Evolutionary conservation across 1,140 invertebrate genomes (phyloP).

Genomic region (Drosophila mojavensis): DNA sequence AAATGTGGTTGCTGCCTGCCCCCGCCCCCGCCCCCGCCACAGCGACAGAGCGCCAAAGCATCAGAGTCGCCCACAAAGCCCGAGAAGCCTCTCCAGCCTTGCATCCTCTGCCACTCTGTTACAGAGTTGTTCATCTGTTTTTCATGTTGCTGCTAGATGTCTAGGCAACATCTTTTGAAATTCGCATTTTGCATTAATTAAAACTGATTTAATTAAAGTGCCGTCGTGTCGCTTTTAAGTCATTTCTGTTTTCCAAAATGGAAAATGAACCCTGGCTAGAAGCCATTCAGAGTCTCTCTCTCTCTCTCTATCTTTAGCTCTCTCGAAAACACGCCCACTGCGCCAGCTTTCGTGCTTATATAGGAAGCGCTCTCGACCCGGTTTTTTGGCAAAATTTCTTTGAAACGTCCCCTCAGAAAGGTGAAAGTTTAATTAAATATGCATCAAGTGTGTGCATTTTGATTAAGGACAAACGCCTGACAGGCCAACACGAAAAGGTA

Average conservation of each 20-base stretch:
- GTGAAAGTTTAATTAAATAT: constrained; percentile 79
- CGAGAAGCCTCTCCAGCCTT: no score
- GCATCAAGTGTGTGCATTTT: constrained; percentile 58
- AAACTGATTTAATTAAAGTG: constrained; percentile 79
- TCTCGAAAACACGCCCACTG: neutral
- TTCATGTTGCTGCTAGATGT: constrained; percentile 40
- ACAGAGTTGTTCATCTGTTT: constrained; percentile 32
- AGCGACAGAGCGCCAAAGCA: no score
- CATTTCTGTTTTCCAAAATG: constrained; percentile 26
- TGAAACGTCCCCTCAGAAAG: constrained; percentile 43
- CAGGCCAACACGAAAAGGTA: constrained; percentile 13
- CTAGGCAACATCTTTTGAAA: constrained; percentile 70
- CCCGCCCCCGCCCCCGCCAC: neutral
- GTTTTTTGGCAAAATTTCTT: constrained; percentile 33
- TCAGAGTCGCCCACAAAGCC: no score
- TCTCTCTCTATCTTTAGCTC: no score
- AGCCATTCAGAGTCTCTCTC: neutral
- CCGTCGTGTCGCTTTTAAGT: constrained; percentile 74
- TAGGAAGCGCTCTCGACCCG: constrained; percentile 59
- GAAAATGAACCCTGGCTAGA: constrained; percentile 21
- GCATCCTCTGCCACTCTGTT: neutral
- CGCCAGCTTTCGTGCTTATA: neutral
- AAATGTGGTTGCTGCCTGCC: constrained; percentile 35
- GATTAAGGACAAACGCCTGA: constrained; percentile 38
- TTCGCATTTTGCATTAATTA: constrained; percentile 80